Evolutionary conservation across 2,797 vertebrate genomes (phyloP).

Genomic region (Heteromormyrus szaboi): DNA sequence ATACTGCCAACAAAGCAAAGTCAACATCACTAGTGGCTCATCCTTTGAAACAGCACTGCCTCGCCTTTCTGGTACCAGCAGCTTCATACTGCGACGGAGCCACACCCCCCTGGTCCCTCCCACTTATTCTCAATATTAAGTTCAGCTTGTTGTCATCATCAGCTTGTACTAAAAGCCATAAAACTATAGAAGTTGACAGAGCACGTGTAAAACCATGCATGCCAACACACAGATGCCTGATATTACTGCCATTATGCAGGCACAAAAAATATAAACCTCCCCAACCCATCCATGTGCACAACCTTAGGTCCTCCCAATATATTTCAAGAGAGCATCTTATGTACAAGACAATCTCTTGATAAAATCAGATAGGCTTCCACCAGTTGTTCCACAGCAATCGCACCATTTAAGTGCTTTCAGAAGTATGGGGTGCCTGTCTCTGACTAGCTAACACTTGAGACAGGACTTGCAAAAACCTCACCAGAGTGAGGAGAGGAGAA

Average conservation of each 20-base stretch:
- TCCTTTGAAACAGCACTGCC: background rate
- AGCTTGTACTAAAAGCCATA: conserved; percentile 57
- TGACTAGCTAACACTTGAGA: conserved; percentile 45
- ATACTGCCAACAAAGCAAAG: background rate
- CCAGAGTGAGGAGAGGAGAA: conserved; percentile 22
- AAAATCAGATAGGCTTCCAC: background rate
- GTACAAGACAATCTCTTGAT: background rate
- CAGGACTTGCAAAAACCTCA: conserved; percentile 64
- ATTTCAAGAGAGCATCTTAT: background rate
- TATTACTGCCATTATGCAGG: background rate
- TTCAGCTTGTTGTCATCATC: conserved; percentile 29
- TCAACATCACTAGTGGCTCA: background rate
- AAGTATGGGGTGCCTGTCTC: conserved; percentile 55
- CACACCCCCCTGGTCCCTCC: conserved; percentile 2
- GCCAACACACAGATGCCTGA: background rate
- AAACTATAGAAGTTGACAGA: background rate
- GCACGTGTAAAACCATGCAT: background rate
- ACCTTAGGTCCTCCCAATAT: background rate
- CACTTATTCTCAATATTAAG: background rate
- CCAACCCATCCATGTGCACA: background rate
- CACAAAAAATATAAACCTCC: background rate
- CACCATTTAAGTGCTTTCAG: background rate
- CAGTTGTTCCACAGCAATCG: background rate
- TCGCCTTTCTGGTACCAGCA: background rate
- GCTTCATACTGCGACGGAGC: background rate